Conservation (phyloP, 2,797 vertebrate genomes). For the Furcifer pardalis region DNA sequence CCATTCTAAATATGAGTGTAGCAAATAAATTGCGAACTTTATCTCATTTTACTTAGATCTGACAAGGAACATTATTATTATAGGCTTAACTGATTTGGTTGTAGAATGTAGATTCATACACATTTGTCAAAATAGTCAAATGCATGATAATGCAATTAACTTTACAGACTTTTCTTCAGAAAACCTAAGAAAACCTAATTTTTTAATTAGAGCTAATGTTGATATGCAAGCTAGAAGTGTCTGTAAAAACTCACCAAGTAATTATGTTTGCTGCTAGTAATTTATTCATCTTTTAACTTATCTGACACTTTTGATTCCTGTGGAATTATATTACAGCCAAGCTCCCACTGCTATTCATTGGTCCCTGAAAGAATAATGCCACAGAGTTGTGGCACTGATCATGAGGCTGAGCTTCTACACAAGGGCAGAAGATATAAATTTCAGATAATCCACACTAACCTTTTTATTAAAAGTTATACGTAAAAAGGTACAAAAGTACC, state of each 20-base stretch:
- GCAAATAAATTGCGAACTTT: conserved; percentile 61
- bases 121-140: conserved; percentile 55
- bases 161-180: conserved; percentile 36
- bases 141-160: conserved; percentile 36
- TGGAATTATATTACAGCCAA: conserved; percentile 37
- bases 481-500: too few relatives aligned
- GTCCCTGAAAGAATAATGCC: background rate
- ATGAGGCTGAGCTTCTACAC: background rate
- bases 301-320: conserved; percentile 47
- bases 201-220: conserved; percentile 54
- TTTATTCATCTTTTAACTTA: conserved; percentile 49
- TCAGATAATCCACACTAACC: too few relatives aligned
- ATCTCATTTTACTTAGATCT: conserved; percentile 59
- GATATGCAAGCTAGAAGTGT: conserved; percentile 25
- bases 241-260: conserved; percentile 37
- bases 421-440: too few relatives aligned
- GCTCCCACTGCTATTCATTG: conserved; percentile 24
- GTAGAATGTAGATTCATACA: conserved; percentile 40
- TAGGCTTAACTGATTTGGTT: conserved; percentile 58
- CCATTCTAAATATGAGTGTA: conserved; percentile 63
- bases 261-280: conserved; percentile 42
- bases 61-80: conserved; percentile 57
- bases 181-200: conserved; percentile 55
- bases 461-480: too few relatives aligned
- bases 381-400: background rate